Conservation (phyloP, 2,888 invertebrate genomes). For the Tanytarsus gracilentus region DNA sequence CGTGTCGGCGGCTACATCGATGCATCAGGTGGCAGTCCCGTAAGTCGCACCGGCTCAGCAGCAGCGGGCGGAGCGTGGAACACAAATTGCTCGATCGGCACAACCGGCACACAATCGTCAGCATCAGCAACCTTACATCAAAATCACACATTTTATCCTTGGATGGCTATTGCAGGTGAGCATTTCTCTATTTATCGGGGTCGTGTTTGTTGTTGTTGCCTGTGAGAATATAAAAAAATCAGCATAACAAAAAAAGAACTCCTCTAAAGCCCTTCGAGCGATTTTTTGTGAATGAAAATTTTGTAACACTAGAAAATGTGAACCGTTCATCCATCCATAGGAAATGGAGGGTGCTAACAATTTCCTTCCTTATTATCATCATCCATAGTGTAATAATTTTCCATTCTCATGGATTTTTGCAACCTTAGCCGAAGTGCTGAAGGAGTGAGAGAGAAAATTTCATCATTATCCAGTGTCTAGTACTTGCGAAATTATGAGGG, state of each 20-base stretch:
- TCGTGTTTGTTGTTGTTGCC: not conserved
- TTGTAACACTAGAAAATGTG: not conserved
- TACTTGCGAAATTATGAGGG: too few species aligned
- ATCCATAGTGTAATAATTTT: conserved; percentile 12
- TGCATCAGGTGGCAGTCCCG: conserved; percentile 65
- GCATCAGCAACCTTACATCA: conserved; percentile 83
- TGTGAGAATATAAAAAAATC: not conserved
- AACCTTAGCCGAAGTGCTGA: not conserved
- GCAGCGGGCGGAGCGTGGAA: conserved; percentile 67
- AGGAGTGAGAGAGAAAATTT: not conserved
- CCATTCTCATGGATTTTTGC: not conserved
- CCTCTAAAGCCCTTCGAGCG: conserved; percentile 4
- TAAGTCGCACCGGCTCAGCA: conserved; percentile 63
- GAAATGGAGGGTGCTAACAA: conserved; percentile 26
- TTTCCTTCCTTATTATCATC: conserved; percentile 28
- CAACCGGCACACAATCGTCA: conserved; percentile 66
- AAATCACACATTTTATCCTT: conserved; percentile 93
- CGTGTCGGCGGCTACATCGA: conserved; percentile 67
- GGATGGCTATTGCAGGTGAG: conserved; percentile 99
- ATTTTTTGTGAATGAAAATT: not conserved
- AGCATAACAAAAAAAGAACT: conserved; percentile 19
- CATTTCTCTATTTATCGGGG: conserved; percentile 29
- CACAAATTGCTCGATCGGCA: conserved; percentile 70
- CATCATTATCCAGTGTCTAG: conserved; percentile 3
- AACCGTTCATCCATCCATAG: not conserved